Percentiles rank a stretch among this genome's conserved stretches.
These are phyloP conservation scores for Polyommatus iphigenia DNA, from an alignment of 2,888 invertebrate species.

Conservation along the genomic window DNA sequence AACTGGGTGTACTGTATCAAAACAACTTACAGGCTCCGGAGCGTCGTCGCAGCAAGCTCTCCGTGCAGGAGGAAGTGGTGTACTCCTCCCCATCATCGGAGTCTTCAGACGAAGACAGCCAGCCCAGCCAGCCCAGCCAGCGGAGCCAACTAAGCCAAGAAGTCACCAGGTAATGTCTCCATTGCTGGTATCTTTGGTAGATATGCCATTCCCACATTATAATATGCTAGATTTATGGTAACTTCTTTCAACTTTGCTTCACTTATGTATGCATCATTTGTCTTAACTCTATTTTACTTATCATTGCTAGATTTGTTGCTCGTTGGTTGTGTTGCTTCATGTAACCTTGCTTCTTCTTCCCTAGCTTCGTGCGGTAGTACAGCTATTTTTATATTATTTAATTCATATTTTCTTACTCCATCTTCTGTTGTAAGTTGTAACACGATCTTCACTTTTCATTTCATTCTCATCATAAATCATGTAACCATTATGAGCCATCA, in stretches of 20 bases:
- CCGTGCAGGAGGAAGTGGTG: constrained; percentile 18
- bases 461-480: neutral
- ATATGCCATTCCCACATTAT: neutral
- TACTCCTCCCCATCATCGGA: constrained; percentile 14
- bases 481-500: neutral
- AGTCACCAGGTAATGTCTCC: neutral
- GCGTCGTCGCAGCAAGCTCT: constrained; percentile 23
- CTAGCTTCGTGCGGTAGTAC: neutral
- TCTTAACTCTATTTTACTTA: no score
- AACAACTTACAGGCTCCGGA: constrained; percentile 23
- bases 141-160: constrained; percentile 19
- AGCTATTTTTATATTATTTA: neutral
- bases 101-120: constrained; percentile 13
- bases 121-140: constrained; percentile 12
- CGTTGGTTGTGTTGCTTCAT: neutral
- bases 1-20: neutral
- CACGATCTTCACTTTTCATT: neutral
- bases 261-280: no score
- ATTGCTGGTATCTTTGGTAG: neutral
- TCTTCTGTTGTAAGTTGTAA: no score
- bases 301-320: no score
- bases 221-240: neutral
- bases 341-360: neutral
- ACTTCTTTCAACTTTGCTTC: neutral
- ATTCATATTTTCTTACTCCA: neutral